Percentiles rank a stretch among this genome's conserved stretches.
phyloP scores from a whole-genome alignment of 2,113 vertebrate genomes.

The Labrus mixtus region DNA sequence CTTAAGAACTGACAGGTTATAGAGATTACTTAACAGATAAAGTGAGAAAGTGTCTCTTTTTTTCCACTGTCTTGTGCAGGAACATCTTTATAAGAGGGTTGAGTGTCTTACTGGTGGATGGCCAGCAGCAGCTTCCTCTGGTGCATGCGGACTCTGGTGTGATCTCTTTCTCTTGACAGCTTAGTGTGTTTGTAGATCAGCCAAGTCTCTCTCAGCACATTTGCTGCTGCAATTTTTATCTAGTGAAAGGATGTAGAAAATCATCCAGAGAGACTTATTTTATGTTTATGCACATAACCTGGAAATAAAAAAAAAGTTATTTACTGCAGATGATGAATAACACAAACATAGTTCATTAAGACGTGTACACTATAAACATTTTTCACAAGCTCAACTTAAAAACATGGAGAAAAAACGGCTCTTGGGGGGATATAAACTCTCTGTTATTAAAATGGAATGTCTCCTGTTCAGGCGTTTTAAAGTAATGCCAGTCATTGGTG shows the following conservation, averaged over 20 bases:
- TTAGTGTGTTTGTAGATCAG: conserved; percentile 98
- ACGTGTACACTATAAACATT: background rate
- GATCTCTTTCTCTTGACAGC: conserved; percentile 92
- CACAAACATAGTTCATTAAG: background rate
- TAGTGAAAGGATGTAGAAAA: conserved; percentile 65
- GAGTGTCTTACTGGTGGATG: conserved; percentile 95
- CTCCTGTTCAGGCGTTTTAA: too few species aligned
- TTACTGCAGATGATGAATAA: conserved; percentile 28
- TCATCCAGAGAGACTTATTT: conserved; percentile 24
- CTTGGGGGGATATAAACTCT: too few species aligned
- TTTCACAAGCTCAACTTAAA: too few species aligned
- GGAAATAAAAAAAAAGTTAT: conserved; percentile 21
- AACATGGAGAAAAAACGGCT: too few species aligned
- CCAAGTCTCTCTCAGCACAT: conserved; percentile 99
- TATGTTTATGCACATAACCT: conserved; percentile 33
- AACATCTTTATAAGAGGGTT: background rate
- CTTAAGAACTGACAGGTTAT: background rate
- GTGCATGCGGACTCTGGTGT: conserved; percentile 93
- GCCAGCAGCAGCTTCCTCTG: conserved; percentile 98
- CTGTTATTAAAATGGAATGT: too few species aligned
- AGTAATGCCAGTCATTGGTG: too few species aligned
- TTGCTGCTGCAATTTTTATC: conserved; percentile 97
- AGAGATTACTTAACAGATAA: background rate
- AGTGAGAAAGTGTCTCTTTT: background rate
- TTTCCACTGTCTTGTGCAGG: background rate